phyloP scores from a whole-genome alignment of 2,797 vertebrate genomes.

The Macropus fuliginosus region DNA sequence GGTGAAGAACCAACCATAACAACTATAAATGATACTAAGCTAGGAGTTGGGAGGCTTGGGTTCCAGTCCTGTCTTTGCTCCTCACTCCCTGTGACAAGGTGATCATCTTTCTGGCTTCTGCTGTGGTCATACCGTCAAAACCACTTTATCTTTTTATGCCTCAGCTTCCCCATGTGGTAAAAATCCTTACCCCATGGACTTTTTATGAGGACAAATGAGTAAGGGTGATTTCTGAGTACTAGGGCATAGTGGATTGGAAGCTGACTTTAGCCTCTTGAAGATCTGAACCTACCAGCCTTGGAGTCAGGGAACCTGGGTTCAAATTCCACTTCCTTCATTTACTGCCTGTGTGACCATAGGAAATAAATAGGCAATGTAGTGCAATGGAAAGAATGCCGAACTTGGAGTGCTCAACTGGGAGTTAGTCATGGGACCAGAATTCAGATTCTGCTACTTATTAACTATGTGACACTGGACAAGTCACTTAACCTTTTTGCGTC shows the following conservation, averaged over 20 bases:
- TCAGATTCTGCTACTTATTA: neutral
- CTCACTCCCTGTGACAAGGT: neutral
- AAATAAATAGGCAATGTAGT: neutral
- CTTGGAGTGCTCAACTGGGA: neutral
- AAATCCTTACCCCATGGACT: neutral
- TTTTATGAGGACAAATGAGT: constrained; percentile 3
- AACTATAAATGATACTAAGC: neutral
- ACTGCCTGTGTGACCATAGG: neutral
- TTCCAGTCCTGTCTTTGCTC: neutral
- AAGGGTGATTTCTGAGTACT: neutral
- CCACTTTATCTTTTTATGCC: neutral
- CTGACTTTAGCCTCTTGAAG: constrained; percentile 16
- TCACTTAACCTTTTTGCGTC: neutral
- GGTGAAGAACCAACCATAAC: neutral
- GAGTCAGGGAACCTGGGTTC: neutral
- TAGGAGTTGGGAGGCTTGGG: neutral
- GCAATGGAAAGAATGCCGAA: neutral
- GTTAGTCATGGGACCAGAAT: neutral
- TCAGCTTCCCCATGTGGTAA: neutral
- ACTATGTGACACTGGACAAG: neutral
- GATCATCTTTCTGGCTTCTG: neutral
- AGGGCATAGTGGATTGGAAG: constrained; percentile 9
- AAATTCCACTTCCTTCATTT: neutral
- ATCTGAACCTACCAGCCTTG: neutral
- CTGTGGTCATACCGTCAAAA: neutral